Evolutionary conservation across 2,888 invertebrate genomes (phyloP), one percentile per base, ranked within the genome.

Genomic region (Tetragonula carbonaria): DNA sequence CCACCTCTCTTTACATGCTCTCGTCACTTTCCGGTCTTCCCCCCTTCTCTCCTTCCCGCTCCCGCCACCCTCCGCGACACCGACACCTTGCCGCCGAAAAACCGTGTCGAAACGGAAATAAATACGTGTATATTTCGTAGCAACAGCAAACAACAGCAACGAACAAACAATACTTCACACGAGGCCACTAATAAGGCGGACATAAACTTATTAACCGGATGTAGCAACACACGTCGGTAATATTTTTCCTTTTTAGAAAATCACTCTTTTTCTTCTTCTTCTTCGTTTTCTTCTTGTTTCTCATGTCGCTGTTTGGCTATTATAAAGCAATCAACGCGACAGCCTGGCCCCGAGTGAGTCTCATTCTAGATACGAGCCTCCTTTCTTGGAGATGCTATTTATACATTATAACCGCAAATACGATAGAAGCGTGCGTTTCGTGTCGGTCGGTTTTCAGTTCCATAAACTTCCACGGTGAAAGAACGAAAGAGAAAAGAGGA

Each of bases 271-370:
- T 62, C 23, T 67, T 77, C 78, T 83, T 45, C 8, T 45, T 45
- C 8, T 45, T 45, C 45, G 0, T 45, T 8, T 1, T 45, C 45
- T 1, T 45, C 45, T 11, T 62, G 16, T 5, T 28, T 62, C 18
- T 45, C 45, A 0, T 11, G 71, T 68, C 73, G 71, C 71, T 70
- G 70, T 86, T 82, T 73, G 71, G 80, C 80, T 81, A 88, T 88
- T 88, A 88, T 79, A 78, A 80, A 76, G 78, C 53, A 80, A 86
- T 80, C 78, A 55, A 74, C 68, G 74, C 75, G 78, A 78, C 68
- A 63, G 59, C 33, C n/a, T 53, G 16, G 51, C 53, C 45, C 66
- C 55, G 33, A 23, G 6, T 14, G 57, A 28, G 38, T 59, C 74
- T 76, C 75, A 74, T 72, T 75, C 71, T 57, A 65, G 53, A 75